Evolutionary conservation across 2,888 invertebrate genomes (phyloP).

Genomic region (Tetragonula carbonaria): DNA sequence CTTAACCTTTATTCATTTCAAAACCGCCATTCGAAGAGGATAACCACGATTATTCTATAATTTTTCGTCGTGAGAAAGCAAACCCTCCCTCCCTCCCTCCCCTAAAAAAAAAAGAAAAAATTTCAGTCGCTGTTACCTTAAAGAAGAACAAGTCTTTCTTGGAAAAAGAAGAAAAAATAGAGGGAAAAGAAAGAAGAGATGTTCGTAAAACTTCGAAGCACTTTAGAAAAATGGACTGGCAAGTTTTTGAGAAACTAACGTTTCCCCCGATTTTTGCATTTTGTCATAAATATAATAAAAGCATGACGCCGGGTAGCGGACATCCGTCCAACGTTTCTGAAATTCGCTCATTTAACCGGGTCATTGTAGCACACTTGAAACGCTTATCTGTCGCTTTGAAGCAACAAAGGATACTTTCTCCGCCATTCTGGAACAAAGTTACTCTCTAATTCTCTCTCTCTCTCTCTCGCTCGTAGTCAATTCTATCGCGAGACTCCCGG

Average conservation of each 20-base stretch:
- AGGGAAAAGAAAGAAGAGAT: neutral
- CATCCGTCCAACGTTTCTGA: neutral
- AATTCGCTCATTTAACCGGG: neutral
- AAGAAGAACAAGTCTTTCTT: neutral
- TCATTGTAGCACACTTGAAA: neutral
- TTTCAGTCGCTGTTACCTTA: neutral
- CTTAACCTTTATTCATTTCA: too few species aligned
- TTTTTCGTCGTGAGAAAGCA: neutral
- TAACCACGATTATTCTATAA: neutral
- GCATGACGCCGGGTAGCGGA: neutral
- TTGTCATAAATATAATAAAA: neutral
- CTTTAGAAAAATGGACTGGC: neutral
- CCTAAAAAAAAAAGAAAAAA: too few species aligned
- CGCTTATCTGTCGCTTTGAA: neutral
- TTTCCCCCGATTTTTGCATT: neutral
- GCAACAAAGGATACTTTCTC: neutral
- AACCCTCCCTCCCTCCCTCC: neutral
- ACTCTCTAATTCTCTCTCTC: neutral
- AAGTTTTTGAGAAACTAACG: neutral
- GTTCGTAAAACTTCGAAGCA: neutral
- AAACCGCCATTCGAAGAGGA: too few species aligned
- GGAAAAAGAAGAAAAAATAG: neutral
- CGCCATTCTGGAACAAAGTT: neutral
- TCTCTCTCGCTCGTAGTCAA: neutral
- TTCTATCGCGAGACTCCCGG: conserved; percentile 3